phyloP scores from a whole-genome alignment of 2,113 vertebrate species.

The Colaptes auratus region DNA sequence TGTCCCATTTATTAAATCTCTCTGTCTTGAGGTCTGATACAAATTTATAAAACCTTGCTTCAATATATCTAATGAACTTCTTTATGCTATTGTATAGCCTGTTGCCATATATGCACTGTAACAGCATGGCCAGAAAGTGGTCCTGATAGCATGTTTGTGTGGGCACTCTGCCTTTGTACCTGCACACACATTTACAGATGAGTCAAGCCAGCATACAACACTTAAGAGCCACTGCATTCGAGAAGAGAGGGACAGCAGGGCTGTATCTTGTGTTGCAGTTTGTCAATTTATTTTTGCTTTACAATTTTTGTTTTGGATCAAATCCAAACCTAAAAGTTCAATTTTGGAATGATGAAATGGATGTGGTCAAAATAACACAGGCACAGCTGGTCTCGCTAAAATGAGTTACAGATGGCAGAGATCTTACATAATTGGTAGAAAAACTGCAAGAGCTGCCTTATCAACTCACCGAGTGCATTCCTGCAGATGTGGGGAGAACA shows the following conservation, averaged over 20 bases:
- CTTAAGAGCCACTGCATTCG: neutral
- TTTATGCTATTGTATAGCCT: neutral
- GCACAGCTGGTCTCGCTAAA: conserved; percentile 6
- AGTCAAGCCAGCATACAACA: neutral
- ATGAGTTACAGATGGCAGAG: neutral
- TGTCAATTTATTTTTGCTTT: neutral
- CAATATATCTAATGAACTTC: neutral
- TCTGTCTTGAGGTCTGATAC: neutral
- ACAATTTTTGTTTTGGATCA: neutral
- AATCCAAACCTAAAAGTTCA: neutral
- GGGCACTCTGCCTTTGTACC: neutral
- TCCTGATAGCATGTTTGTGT: neutral
- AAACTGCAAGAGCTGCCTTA: neutral
- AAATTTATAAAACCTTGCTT: neutral
- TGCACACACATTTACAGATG: neutral
- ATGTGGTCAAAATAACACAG: neutral
- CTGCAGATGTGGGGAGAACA: neutral
- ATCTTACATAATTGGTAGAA: neutral
- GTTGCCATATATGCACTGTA: neutral
- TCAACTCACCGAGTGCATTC: neutral
- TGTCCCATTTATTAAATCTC: neutral
- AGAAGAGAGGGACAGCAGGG: neutral
- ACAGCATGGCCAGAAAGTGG: neutral
- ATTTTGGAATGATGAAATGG: neutral
- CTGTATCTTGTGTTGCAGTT: neutral